phyloP scores from a whole-genome alignment of 2,888 invertebrate genomes.

The Orthosia incerta region DNA sequence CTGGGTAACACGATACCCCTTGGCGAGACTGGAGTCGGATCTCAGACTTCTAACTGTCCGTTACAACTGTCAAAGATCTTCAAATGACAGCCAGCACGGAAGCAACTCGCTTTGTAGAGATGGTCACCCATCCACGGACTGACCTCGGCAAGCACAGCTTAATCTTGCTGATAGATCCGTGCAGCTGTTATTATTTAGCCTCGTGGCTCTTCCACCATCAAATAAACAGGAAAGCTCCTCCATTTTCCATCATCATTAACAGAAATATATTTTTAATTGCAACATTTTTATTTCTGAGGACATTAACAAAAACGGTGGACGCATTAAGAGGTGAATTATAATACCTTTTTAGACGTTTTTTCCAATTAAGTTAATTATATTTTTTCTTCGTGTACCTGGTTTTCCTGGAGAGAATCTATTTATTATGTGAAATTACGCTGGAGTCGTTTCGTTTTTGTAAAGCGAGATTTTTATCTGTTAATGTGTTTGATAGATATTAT shows the following conservation, averaged over 20 bases:
- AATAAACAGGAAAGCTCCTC: constrained; percentile 14
- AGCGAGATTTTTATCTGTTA: constrained; percentile 44
- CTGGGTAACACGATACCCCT: too few species aligned
- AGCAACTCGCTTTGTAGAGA: too few species aligned
- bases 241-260: constrained; percentile 62
- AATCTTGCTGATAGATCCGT: too few species aligned
- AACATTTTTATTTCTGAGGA: constrained; percentile 72
- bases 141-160: too few species aligned
- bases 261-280: constrained; percentile 83
- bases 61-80: too few species aligned
- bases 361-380: constrained; percentile 87
- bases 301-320: constrained; percentile 81
- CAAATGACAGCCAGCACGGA: too few species aligned
- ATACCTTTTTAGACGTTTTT: constrained; percentile 74
- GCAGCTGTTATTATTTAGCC: too few species aligned
- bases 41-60: too few species aligned
- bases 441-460: constrained; percentile 47
- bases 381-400: constrained; percentile 70
- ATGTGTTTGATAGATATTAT: constrained; percentile 21
- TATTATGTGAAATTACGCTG: constrained; percentile 54
- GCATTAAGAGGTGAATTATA: constrained; percentile 85
- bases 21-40: too few species aligned
- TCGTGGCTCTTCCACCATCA: background rate
- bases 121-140: too few species aligned
- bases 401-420: constrained; percentile 64